Evolutionary conservation across 30 jellyfish, hydroid and myxozoan species (phyloP).

Genomic region (Nemopilema nomurai): DNA sequence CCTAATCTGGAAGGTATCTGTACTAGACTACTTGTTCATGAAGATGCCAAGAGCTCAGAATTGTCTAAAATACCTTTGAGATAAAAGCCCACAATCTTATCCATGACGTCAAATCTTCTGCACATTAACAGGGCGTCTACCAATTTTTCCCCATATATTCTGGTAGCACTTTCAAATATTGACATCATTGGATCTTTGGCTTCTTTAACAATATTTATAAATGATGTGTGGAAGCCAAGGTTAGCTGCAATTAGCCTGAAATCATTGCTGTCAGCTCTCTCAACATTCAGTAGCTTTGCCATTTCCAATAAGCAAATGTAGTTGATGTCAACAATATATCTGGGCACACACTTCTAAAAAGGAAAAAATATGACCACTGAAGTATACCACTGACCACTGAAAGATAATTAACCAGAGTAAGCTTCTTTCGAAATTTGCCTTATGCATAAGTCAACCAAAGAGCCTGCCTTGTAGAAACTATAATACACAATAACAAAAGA

Average conservation of each 20-base stretch:
- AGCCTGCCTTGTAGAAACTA: no score
- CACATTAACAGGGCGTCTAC: constrained; percentile 23
- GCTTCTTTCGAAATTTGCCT: no score
- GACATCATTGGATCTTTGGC: constrained; percentile 44
- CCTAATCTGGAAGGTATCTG: no score
- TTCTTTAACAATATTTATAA: constrained; percentile 5
- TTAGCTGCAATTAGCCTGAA: constrained; percentile 36
- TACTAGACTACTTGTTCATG: no score
- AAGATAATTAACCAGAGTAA: no score
- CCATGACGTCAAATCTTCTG: constrained; percentile 59
- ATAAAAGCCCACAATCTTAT: constrained; percentile 2
- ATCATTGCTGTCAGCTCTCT: constrained; percentile 46
- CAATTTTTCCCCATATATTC: constrained; percentile 11
- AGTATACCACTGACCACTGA: no score
- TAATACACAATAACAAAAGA: no score
- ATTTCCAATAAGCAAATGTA: constrained; percentile 23
- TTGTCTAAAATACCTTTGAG: constrained; percentile 16
- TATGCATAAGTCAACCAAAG: no score
- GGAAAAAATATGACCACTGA: neutral
- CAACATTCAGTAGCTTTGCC: constrained; percentile 13
- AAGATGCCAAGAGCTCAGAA: no score
- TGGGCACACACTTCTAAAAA: constrained; percentile 32
- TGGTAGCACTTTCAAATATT: constrained; percentile 11
- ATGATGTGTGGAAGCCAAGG: constrained; percentile 11
- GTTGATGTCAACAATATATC: constrained; percentile 1